phyloP scores from a whole-genome alignment of 2,797 vertebrate genomes.

The Thripadectes ignobilis region DNA sequence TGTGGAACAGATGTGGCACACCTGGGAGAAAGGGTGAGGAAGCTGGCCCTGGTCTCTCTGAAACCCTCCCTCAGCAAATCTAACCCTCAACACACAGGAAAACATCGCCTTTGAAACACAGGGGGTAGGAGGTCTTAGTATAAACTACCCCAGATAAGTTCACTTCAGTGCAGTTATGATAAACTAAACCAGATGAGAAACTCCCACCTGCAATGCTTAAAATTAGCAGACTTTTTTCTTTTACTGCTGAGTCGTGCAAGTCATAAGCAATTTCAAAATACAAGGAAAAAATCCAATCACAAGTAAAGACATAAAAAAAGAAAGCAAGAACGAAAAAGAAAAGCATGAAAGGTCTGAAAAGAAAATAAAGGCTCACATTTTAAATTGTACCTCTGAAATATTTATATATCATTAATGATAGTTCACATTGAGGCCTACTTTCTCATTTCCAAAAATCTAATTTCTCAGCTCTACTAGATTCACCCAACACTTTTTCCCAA shows the following conservation, averaged over 20 bases:
- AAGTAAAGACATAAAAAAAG: neutral
- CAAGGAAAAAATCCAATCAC: neutral
- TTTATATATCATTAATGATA: neutral
- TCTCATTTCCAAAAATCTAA: neutral
- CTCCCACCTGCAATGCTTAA: neutral
- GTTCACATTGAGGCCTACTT: neutral
- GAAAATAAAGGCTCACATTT: too few species aligned
- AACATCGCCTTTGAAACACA: neutral
- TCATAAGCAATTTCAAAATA: neutral
- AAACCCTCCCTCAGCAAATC: neutral
- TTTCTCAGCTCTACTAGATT: neutral
- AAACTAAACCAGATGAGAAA: neutral
- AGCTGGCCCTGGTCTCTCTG: accelerated
- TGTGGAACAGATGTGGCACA: neutral
- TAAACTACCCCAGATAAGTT: neutral
- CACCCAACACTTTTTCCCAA: neutral
- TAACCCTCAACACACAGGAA: neutral
- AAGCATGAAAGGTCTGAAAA: too few species aligned
- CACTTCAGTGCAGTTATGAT: neutral
- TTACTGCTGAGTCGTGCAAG: neutral
- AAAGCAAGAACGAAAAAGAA: neutral
- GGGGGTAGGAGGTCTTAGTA: neutral
- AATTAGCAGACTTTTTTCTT: neutral
- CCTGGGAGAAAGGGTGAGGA: neutral
- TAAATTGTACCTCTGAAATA: neutral